phyloP scores from a whole-genome alignment of 2,113 vertebrate genomes.

The rat (Rattus norvegicus) region DNA sequence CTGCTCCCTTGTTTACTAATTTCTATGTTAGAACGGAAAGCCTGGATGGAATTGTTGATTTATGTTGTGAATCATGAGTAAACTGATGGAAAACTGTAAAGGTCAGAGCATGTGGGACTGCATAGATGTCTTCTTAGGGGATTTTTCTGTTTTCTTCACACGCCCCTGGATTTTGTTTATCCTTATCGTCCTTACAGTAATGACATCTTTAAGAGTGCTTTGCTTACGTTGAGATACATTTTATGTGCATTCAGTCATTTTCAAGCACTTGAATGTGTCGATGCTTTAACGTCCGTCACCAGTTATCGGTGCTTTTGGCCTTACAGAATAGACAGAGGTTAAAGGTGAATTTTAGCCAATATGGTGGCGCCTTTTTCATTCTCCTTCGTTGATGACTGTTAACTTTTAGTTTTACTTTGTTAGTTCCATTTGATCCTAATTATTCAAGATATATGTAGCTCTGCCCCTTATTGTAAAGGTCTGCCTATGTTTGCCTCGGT shows the following conservation, averaged over 20 bases:
- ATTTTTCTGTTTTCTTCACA: conserved; percentile 44
- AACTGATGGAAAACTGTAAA: conserved; percentile 69
- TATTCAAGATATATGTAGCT: neutral
- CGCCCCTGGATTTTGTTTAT: conserved; percentile 26
- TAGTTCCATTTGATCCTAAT: conserved; percentile 49
- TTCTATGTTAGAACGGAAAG: conserved; percentile 67
- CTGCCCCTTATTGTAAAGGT: neutral
- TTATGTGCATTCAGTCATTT: conserved; percentile 52
- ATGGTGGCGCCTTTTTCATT: conserved; percentile 27
- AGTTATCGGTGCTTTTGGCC: conserved; percentile 30
- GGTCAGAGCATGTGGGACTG: conserved; percentile 61
- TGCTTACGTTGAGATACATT: conserved; percentile 45
- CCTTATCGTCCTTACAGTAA: neutral
- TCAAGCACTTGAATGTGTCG: conserved; percentile 42
- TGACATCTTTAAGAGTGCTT: conserved; percentile 50
- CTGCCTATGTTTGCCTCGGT: neutral
- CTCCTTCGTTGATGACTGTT: conserved; percentile 45
- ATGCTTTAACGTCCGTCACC: conserved; percentile 33
- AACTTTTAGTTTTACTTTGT: conserved; percentile 48
- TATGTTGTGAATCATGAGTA: conserved; percentile 70
- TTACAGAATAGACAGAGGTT: conserved; percentile 45
- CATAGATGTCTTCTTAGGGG: conserved; percentile 51
- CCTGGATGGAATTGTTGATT: conserved; percentile 68
- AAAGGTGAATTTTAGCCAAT: conserved; percentile 13
- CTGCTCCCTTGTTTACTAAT: conserved; percentile 68